Conservation (phyloP, 30 jellyfish, hydroid and myxozoan species). For the Aurelia sp. region DNA sequence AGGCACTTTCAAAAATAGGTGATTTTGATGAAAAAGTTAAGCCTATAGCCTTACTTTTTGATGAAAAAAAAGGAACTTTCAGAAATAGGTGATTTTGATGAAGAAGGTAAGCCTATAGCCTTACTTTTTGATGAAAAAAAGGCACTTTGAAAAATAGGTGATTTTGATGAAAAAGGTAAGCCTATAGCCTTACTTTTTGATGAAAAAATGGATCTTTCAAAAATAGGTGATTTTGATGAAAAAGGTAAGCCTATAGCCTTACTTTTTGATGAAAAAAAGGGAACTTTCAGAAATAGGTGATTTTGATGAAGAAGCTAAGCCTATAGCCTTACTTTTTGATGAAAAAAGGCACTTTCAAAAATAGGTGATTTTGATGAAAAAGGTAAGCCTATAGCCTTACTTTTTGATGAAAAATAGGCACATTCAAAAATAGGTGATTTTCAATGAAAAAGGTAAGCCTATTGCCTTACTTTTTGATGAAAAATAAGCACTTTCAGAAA, state of each 20-base stretch:
- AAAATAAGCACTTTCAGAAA: background rate
- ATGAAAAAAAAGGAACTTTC: background rate
- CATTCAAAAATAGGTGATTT: background rate
- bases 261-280: background rate
- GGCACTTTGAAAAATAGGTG: background rate
- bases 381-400: slow-evolving; percentile 1
- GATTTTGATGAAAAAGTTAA: background rate
- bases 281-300: background rate
- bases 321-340: background rate
- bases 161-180: background rate
- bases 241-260: slow-evolving; percentile 3
- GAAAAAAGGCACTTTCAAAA: background rate
- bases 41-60: background rate
- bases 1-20: background rate
- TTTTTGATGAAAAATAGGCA: background rate
- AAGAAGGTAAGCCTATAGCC: background rate
- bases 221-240: background rate
- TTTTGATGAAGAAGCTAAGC: background rate
- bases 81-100: background rate
- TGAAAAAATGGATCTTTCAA: background rate
- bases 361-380: background rate
- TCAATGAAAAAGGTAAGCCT: background rate
- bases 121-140: background rate
- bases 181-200: background rate
- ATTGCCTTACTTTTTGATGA: background rate